phyloP scores from a whole-genome alignment of 1,140 invertebrate genomes.

The Thrips palmi region DNA sequence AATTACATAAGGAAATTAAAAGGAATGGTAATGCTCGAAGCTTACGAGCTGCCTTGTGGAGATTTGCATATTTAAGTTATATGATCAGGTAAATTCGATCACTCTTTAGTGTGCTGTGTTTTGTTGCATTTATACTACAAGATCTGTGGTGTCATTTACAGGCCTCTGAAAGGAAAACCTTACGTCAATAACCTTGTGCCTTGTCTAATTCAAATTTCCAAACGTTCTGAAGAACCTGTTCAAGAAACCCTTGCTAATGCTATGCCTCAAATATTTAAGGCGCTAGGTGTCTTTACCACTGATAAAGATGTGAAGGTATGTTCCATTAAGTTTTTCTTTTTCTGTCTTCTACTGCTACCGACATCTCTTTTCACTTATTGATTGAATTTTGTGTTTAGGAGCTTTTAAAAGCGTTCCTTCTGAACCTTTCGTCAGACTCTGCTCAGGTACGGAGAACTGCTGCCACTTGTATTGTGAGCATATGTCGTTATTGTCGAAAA shows the following conservation, averaged over 20 bases:
- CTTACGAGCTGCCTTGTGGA: constrained; percentile 47
- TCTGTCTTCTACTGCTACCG: not conserved
- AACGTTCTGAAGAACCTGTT: constrained; percentile 48
- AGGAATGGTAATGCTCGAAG: constrained; percentile 48
- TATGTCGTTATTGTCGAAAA: constrained; percentile 42
- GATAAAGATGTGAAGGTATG: constrained; percentile 53
- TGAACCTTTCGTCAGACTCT: constrained; percentile 37
- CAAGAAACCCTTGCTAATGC: constrained; percentile 50
- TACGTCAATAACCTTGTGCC: constrained; percentile 56
- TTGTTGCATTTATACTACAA: not conserved
- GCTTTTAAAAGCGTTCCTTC: constrained; percentile 42
- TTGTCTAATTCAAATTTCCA: constrained; percentile 43
- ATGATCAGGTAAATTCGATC: constrained; percentile 30
- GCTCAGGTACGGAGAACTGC: constrained; percentile 40
- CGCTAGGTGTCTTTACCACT: constrained; percentile 49
- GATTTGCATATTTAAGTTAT: constrained; percentile 52
- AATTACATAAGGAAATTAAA: constrained; percentile 66
- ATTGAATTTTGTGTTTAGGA: constrained; percentile 23
- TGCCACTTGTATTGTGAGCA: constrained; percentile 38
- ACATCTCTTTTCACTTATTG: constrained; percentile 7
- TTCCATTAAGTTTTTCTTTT: constrained; percentile 3
- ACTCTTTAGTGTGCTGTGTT: no score
- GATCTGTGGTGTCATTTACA: constrained; percentile 17
- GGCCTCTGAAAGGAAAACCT: constrained; percentile 53
- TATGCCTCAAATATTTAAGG: constrained; percentile 45